Evolutionary conservation across 2,888 invertebrate species (phyloP), one percentile per base, ranked within the genome.

Genomic region (Eupithecia pulchellata): DNA sequence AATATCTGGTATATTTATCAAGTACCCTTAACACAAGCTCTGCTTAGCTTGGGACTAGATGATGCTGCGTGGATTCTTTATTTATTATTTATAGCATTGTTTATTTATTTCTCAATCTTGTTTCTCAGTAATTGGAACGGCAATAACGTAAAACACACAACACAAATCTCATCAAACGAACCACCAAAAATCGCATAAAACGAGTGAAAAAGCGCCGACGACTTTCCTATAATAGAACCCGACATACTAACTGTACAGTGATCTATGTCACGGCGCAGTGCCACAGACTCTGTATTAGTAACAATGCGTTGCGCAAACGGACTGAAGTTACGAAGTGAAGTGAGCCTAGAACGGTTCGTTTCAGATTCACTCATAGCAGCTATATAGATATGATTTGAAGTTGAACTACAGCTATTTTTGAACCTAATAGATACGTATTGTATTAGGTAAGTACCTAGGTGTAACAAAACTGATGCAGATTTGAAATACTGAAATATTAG

Each of bases 171-270:
- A 71, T 65, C 66, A 67, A 72, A 66, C 55, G 64, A 55, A 74
- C 71, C 71, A 74, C 75, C 77, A 74, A 77, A 78, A 74, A 75
- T 68, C 77, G 73, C 71, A 72, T 75, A 72, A 78, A 77, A 55
- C 42, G 63, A 61, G 64, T 64, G 68, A 70, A 73, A 68, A 68
- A 25, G 9, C 47, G 20, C 52, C 52, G 71, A 9, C 73, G 62
- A 57, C 72, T 70, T 66, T 90, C 93, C 92, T 91, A 91, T 92
- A 93, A 93, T 93, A 93, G 93, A 90, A 89, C 89, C 76, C 80
- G 52, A 13, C 52, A 79, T 57, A 57, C 1, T 29, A 32, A 60
- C 60, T 60, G 11, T 20, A 30, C 60, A 30, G 60, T 32, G 17
- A n/a, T 32, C 60, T 60, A 20, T 32, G 30, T 17, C 29, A 60